Evolutionary conservation across 37 sponge, comb jelly and placozoan genomes (phyloP).

Genomic region (Haliclona indistincta): DNA sequence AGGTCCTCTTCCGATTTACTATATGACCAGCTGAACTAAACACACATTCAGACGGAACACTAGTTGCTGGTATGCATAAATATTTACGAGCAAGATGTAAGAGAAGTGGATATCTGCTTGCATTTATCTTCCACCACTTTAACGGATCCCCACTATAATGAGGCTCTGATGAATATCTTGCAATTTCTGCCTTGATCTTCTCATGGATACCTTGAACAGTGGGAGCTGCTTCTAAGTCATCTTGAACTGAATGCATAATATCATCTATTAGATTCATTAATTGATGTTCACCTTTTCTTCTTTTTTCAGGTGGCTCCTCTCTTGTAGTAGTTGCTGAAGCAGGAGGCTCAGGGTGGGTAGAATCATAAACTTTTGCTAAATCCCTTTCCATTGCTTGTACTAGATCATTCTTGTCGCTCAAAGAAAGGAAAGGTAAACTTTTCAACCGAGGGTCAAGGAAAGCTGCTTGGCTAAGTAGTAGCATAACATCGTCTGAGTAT

Average conservation of each 20-base stretch:
- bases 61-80: slow-evolving; percentile 23
- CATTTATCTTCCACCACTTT: slow-evolving; percentile 21
- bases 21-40: slow-evolving; percentile 18
- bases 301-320: background rate
- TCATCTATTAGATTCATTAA: background rate
- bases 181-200: too few species aligned
- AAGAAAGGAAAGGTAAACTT: slow-evolving; percentile 15
- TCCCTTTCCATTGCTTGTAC: background rate
- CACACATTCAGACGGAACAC: slow-evolving; percentile 18
- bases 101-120: background rate
- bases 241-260: background rate
- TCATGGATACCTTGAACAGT: too few species aligned
- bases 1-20: slow-evolving; percentile 1
- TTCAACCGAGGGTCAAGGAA: slow-evolving; percentile 36
- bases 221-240: too few species aligned
- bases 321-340: background rate
- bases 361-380: background rate
- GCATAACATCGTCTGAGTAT: slow-evolving; percentile 8
- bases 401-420: background rate
- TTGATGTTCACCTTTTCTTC: background rate
- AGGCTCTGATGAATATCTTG: background rate
- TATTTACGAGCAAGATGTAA: slow-evolving; percentile 2
- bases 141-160: background rate
- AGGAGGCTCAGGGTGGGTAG: background rate
- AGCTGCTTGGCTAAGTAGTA: slow-evolving; percentile 13